phyloP scores from a whole-genome alignment of 2,888 invertebrate species.

The Campoletis raptor region DNA sequence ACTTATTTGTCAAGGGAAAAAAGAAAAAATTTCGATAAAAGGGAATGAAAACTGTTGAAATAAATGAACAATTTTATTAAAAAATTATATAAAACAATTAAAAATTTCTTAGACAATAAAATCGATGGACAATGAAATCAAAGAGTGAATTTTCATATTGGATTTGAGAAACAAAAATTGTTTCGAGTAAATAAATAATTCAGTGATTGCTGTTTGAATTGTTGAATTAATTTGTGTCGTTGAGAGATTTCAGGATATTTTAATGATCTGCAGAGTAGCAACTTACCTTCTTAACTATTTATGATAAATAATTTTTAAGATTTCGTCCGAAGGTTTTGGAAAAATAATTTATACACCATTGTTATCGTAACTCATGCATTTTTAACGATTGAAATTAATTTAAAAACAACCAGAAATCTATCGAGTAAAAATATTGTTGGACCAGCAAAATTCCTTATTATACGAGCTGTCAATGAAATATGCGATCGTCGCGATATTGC shows the following conservation, averaged over 20 bases:
- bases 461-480: too few species aligned
- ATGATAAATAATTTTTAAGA: neutral
- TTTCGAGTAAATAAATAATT: neutral
- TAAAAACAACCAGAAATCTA: neutral
- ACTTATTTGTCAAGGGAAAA: neutral
- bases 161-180: neutral
- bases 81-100: too few species aligned
- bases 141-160: neutral
- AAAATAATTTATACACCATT: neutral
- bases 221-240: neutral
- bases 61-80: too few species aligned
- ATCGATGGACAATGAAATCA: neutral
- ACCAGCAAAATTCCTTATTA: too few species aligned
- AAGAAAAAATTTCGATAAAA: too few species aligned
- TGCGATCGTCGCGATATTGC: too few species aligned
- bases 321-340: neutral
- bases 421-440: too few species aligned
- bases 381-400: neutral
- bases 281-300: neutral
- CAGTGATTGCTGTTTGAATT: neutral
- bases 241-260: neutral
- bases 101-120: too few species aligned
- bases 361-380: neutral
- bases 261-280: neutral
- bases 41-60: too few species aligned